Conservation (phyloP, 2,888 invertebrate species). For the Azorinus chamasolen region DNA sequence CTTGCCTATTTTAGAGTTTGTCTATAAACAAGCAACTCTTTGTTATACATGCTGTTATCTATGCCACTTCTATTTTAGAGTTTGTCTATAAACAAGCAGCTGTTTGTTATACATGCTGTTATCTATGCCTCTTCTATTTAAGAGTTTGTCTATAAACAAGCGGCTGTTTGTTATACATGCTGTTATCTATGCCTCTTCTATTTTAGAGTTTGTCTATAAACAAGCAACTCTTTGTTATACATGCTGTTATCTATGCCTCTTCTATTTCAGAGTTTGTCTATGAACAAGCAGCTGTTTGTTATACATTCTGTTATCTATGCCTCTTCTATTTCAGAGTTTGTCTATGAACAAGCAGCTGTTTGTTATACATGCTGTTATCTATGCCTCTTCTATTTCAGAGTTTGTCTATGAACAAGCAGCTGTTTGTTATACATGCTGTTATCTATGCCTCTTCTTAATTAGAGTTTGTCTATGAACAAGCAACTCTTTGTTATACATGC, state of each 20-base stretch:
- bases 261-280: no score
- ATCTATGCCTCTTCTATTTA: background rate
- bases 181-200: background rate
- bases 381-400: background rate
- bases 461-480: background rate
- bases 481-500: background rate
- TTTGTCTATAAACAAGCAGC: background rate
- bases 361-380: no score
- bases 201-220: slow-evolving; percentile 74
- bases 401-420: background rate
- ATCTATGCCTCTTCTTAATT: background rate
- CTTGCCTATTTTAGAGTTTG: no score
- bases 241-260: no score
- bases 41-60: no score
- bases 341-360: no score
- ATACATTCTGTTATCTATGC: no score
- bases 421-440: background rate
- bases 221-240: slow-evolving; percentile 72
- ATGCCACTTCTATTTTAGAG: background rate
- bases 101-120: background rate
- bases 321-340: no score
- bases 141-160: background rate
- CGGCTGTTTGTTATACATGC: background rate
- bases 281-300: no score
- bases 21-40: no score